Evolutionary conservation across 2,888 invertebrate species (phyloP).

Genomic region (Caenorhabditis auriculariae): DNA sequence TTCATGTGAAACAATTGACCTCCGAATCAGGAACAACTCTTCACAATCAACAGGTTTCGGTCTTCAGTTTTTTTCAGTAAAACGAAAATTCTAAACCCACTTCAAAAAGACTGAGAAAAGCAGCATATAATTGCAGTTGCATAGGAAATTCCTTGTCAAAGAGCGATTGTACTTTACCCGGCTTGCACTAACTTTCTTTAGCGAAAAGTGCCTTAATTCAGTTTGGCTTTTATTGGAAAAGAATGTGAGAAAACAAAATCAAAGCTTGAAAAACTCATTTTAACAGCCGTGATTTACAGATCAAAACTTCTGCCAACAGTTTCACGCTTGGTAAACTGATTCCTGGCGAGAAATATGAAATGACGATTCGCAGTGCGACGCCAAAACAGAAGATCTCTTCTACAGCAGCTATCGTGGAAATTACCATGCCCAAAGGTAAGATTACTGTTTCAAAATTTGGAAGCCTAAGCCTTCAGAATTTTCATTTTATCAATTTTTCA

Average conservation of each 20-base stretch:
- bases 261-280: background rate
- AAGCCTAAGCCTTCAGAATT: too few relatives aligned
- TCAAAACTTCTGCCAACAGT: conserved; percentile 54
- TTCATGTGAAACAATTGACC: conserved; percentile 59
- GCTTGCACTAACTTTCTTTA: too few relatives aligned
- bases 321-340: conserved; percentile 55
- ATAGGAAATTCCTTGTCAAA: too few relatives aligned
- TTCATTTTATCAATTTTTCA: too few relatives aligned
- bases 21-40: conserved; percentile 46
- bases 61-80: too few relatives aligned
- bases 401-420: conserved; percentile 61
- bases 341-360: conserved; percentile 58
- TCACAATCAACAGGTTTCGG: conserved; percentile 54
- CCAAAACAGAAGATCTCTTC: conserved; percentile 31
- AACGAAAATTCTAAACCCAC: background rate
- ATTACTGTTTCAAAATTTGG: too few relatives aligned
- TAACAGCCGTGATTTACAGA: conserved; percentile 27
- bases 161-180: too few relatives aligned
- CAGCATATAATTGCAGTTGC: too few relatives aligned
- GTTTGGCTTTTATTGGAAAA: conserved; percentile 7
- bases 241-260: background rate
- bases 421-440: conserved; percentile 55
- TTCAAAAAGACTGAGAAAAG: background rate
- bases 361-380: conserved; percentile 56
- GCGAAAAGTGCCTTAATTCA: background rate